A percentile compares a stretch with the other conserved stretches of the same genome.
Conservation (phyloP, 2,797 vertebrate species). For the Gorsachius magnificus region DNA sequence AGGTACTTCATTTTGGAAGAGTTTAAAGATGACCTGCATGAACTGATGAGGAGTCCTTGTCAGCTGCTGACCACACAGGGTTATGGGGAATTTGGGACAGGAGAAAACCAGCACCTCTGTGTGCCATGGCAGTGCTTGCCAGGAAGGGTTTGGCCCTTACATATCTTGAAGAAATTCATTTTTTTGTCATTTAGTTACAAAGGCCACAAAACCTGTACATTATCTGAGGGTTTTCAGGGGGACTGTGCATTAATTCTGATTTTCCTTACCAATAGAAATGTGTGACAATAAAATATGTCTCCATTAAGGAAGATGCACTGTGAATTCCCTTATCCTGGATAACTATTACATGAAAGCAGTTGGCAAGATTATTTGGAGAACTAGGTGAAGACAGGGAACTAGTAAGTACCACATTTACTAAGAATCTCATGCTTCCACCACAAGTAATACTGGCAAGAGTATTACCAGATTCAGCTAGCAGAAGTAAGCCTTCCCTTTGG, state of each 20-base stretch:
- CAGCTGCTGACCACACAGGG: neutral
- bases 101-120: neutral
- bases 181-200: neutral
- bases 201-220: neutral
- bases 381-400: conserved; percentile 58
- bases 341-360: conserved; percentile 74
- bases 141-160: neutral
- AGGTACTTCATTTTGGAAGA: neutral
- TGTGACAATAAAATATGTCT: conserved; percentile 21
- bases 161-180: neutral
- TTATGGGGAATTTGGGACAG: neutral
- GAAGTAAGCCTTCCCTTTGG: neutral
- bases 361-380: conserved; percentile 62
- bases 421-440: neutral
- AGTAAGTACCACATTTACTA: conserved; percentile 61
- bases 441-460: neutral
- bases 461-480: neutral
- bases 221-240: neutral
- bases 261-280: conserved; percentile 34
- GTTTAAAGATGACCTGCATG: neutral
- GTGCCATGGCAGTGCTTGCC: neutral
- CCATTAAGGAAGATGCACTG: conserved; percentile 74
- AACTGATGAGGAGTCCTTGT: neutral
- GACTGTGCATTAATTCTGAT: neutral
- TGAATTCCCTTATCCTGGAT: conserved; percentile 74